These are phyloP conservation scores for Rhodeus uyekii DNA, from an alignment of 2,797 vertebrate species.

Conservation along the genomic window DNA sequence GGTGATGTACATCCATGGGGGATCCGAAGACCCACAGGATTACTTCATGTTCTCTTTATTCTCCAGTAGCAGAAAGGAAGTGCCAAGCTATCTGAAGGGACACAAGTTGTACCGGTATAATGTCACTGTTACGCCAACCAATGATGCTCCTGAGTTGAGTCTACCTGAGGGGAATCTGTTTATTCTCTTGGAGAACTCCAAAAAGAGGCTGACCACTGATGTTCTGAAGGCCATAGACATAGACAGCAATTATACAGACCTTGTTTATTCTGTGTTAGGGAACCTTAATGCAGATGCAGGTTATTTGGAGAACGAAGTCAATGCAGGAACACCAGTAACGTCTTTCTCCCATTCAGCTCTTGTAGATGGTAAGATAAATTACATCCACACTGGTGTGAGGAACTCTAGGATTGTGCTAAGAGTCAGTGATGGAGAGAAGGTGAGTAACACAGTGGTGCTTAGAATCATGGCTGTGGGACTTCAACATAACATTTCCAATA, in stretches of 20 bases:
- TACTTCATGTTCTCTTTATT: conserved; percentile 86
- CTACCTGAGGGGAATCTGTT: conserved; percentile 88
- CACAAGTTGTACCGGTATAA: conserved; percentile 78
- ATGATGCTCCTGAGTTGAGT: conserved; percentile 85
- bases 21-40: conserved; percentile 84
- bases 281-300: conserved; percentile 85
- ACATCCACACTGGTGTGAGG: conserved; percentile 81
- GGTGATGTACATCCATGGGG: conserved; percentile 87
- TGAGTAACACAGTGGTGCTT: conserved; percentile 89
- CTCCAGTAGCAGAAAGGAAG: conserved; percentile 77
- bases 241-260: conserved; percentile 75
- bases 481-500: conserved; percentile 82
- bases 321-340: conserved; percentile 75
- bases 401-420: conserved; percentile 89
- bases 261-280: conserved; percentile 85
- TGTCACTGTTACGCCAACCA: conserved; percentile 83
- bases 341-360: conserved; percentile 82
- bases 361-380: conserved; percentile 79
- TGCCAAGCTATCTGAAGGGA: conserved; percentile 77
- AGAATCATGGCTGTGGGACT: conserved; percentile 81
- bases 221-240: conserved; percentile 81
- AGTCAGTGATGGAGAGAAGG: conserved; percentile 87
- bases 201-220: conserved; percentile 79
- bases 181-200: conserved; percentile 84
- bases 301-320: conserved; percentile 82